A percentile compares a stretch with the other conserved stretches of the same genome.
These are phyloP conservation scores for Craniophora ligustri DNA, from an alignment of 2,888 invertebrate species.

Conservation along the genomic window DNA sequence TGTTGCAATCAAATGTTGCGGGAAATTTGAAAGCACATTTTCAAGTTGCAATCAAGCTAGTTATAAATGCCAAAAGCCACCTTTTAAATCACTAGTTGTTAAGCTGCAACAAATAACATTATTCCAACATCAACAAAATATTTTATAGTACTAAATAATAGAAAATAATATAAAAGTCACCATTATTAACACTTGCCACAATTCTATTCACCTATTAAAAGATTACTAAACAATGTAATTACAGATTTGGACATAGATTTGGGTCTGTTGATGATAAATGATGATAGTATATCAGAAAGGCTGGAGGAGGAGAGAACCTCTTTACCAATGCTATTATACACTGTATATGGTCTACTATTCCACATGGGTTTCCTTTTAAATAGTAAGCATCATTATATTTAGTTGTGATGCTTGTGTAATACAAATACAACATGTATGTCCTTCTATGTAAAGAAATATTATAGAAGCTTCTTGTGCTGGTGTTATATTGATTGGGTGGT, in stretches of 20 bases:
- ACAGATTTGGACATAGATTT: conserved; percentile 85
- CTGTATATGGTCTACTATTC: conserved; percentile 84
- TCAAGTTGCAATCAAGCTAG: no score
- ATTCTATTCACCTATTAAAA: conserved; percentile 1
- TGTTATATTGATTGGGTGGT: conserved; percentile 25
- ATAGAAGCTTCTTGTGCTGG: conserved; percentile 17
- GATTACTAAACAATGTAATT: conserved; percentile 62
- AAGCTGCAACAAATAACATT: no score
- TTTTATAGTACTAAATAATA: no score
- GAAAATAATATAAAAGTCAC: no score
- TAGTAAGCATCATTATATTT: conserved; percentile 83
- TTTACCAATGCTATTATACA: conserved; percentile 83
- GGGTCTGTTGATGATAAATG: conserved; percentile 75
- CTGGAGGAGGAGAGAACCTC: conserved; percentile 72
- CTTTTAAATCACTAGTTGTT: no score
- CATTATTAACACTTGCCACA: conserved; percentile 5
- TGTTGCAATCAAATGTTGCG: no score
- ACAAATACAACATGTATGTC: no score
- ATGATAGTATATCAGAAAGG: conserved; percentile 71
- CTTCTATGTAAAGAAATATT: conserved; percentile 18
- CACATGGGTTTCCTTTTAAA: conserved; percentile 84
- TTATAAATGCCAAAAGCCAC: no score
- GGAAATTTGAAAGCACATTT: no score
- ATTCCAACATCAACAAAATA: no score
- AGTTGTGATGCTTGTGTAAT: conserved; percentile 57